Evolutionary conservation across 2,113 vertebrate species (phyloP), one percentile per base, ranked within the genome.

Genomic region (Brachyhypopomus gauderio): DNA sequence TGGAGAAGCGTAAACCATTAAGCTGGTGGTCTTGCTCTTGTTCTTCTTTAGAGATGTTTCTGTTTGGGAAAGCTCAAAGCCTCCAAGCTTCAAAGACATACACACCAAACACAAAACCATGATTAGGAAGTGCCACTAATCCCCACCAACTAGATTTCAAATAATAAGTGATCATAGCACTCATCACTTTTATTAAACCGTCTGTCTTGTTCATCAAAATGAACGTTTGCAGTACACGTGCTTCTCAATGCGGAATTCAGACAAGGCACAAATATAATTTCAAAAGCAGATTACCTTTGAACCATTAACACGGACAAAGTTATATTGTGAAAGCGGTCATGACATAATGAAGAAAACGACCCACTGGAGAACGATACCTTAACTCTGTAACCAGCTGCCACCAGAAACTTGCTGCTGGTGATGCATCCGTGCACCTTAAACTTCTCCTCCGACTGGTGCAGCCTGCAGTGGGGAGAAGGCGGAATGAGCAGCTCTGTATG

Each of bases 351-450:
- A 70, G 17, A 73, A 27, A 48, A 0, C 23, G 5, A 72, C 45
- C 6, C 48, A 62, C 22, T 34, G 58, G 30, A 19, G 34, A 16
- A 55, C 17, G 34, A 87, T 88, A 97, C 96, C 95, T 97, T 98
- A 20, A 97, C 91, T 34, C 84, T 89, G 87, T 94, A 95, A 84
- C 91, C 93, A 36, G 89, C 86, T 0, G 92, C 91, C 66, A 98
- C 96, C 19, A 97, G 90, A 88, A 97, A 96, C 88, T 93, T 97
- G 78, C 41, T 86, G 71, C 96, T 96, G 87, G 83, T 94, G 89
- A 97, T 92, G 87, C 90, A 94, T 23, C 93, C 90, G 0, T 97
- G 96, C 36, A 96, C 92, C 45, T 93, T 92, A 64, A 89, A 89
- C 38, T 92, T 93, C 4, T 82, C 71, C 79, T 92, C 93, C 0